Base-by-base conservation (phyloP, 2,113 vertebrate species). In the Oplegnathus fasciatus region DNA sequence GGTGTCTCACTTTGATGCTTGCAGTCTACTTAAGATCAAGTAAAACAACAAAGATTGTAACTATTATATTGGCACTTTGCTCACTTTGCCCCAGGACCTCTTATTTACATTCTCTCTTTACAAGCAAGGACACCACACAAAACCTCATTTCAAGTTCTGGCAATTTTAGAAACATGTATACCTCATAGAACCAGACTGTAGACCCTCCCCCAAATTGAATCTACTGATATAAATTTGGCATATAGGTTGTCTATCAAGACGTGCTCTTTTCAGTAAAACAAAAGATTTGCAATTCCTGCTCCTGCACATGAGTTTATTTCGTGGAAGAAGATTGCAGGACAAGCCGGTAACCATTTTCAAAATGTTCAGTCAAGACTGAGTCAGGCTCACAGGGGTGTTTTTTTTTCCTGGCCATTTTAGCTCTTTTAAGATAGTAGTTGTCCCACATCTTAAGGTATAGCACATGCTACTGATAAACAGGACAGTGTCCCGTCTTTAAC, bases 401-500 rank as follows among this genome's bases (percentile, higher is more conserved):
- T 37, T 37, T 37, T 37, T 37, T 37, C 6, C 6, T 37, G n/a
- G n/a, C n/a, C n/a, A n/a, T n/a, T n/a, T 61, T 50, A 26, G 7
- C 2, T 32, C 18, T 67, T 37, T 50, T 52, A 14, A 46, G 48
- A 65, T 66, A 0, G 20, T 30, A 17, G 48, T 34, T n/a, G 72
- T 57, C 37, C 22, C 50, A 61, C 71, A 72, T 40, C 46, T 73
- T 46, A 37, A 81, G 40, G 30, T 85, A 40, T 48, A 65, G 46
- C 34, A 46, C 54, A 3, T 84, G 89, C 89, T 92, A 90, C 89
- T 91, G 89, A 88, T 83, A 4, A 79, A 83, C 22, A 54, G 32
- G 34, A 80, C 60, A 4, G 14, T 42, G 48, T 64, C 17, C 50
- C 3, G 1, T 68, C 57, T 80, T 44, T 57, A 52, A 70, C 14